phyloP scores from a whole-genome alignment of 2,797 vertebrate genomes.

The Anguilla anguilla region DNA sequence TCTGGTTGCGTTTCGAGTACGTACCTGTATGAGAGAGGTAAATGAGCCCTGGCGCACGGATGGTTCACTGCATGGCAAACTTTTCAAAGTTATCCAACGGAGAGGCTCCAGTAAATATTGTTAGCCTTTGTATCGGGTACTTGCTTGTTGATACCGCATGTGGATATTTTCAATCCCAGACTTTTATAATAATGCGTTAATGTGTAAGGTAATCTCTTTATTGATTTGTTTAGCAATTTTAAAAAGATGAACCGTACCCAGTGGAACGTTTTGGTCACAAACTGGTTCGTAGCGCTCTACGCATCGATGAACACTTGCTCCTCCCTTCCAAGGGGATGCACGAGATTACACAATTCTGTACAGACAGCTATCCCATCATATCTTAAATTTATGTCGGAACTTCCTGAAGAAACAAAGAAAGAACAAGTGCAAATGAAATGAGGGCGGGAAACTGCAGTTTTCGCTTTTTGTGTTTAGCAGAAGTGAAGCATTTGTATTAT shows the following conservation, averaged over 20 bases:
- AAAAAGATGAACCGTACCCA: neutral
- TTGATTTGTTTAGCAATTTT: constrained; percentile 4
- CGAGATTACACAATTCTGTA: constrained; percentile 18
- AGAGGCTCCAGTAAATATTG: neutral
- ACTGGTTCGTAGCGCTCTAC: neutral
- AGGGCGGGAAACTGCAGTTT: too few species aligned
- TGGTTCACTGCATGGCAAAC: constrained; percentile 8
- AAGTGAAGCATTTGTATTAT: neutral
- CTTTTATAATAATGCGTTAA: neutral
- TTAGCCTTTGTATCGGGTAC: neutral
- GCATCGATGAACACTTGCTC: neutral
- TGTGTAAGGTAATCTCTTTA: neutral
- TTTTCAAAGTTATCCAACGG: constrained; percentile 1
- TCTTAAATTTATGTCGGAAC: neutral
- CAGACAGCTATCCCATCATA: neutral
- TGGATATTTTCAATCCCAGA: neutral
- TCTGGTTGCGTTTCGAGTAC: neutral
- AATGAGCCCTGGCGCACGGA: neutral
- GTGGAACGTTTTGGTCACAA: too few species aligned
- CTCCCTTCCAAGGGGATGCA: constrained; percentile 3
- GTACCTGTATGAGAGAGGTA: neutral
- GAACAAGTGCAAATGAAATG: neutral
- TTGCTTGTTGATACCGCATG: neutral
- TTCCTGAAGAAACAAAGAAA: neutral
- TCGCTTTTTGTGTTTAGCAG: neutral